These are phyloP conservation scores for Leptinotarsa lineolata DNA, from an alignment of 1,140 invertebrate genomes.

Conservation along the genomic window DNA sequence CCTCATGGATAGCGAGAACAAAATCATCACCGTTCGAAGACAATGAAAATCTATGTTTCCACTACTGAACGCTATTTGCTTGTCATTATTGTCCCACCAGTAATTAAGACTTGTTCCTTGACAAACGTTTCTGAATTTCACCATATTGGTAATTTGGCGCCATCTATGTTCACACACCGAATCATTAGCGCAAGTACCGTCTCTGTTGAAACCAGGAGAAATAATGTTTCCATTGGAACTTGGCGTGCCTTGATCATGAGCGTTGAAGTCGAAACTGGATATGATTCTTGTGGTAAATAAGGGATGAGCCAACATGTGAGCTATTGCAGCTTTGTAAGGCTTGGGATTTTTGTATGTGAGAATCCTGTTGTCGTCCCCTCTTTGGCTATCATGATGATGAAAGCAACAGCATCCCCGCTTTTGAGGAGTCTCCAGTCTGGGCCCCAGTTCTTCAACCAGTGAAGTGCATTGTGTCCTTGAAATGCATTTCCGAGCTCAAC, in stretches of 20 bases:
- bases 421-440: slow-evolving; percentile 63
- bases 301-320: slow-evolving; percentile 83
- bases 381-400: slow-evolving; percentile 67
- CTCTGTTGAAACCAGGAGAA: slow-evolving; percentile 64
- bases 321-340: slow-evolving; percentile 74
- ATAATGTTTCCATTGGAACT: slow-evolving; percentile 57
- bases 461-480: slow-evolving; percentile 55
- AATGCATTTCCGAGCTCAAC: slow-evolving; percentile 64
- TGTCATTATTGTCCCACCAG: slow-evolving; percentile 77
- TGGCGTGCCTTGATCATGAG: slow-evolving; percentile 65
- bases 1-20: slow-evolving; percentile 77
- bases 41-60: slow-evolving; percentile 70
- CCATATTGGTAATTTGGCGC: slow-evolving; percentile 82
- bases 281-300: slow-evolving; percentile 78
- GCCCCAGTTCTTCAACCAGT: slow-evolving; percentile 56
- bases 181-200: slow-evolving; percentile 73
- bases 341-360: slow-evolving; percentile 65
- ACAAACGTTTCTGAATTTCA: slow-evolving; percentile 71
- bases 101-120: slow-evolving; percentile 59
- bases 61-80: slow-evolving; percentile 78
- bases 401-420: slow-evolving; percentile 62
- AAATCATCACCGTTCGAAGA: slow-evolving; percentile 66
- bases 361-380: slow-evolving; percentile 60
- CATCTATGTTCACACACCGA: slow-evolving; percentile 92
- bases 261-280: slow-evolving; percentile 72